Conservation (phyloP, 2,888 invertebrate species). For the Lycaena phlaeas region DNA sequence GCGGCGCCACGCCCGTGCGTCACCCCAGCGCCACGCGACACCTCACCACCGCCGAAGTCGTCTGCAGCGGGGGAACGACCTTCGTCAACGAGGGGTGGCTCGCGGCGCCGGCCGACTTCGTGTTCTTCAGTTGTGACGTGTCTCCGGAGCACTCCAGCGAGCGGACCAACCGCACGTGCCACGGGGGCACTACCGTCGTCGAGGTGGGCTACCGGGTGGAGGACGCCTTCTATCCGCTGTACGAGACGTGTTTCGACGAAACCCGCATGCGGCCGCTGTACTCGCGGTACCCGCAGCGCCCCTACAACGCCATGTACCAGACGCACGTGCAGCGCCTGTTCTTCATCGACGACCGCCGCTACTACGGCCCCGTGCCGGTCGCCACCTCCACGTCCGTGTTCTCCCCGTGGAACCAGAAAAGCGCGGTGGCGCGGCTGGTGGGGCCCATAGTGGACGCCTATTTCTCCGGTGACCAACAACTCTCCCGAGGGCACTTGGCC, state of each 20-base stretch:
- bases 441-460: conserved; percentile 43
- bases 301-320: conserved; percentile 53
- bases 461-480: conserved; percentile 42
- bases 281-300: conserved; percentile 52
- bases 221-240: conserved; percentile 40
- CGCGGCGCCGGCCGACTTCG: conserved; percentile 32
- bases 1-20: conserved; percentile 32
- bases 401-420: conserved; percentile 39
- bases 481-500: conserved; percentile 76
- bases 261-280: conserved; percentile 34
- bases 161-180: conserved; percentile 43
- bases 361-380: conserved; percentile 38
- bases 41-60: conserved; percentile 32
- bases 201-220: conserved; percentile 53
- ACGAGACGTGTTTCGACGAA: conserved; percentile 55
- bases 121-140: conserved; percentile 32
- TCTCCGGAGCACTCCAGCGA: conserved; percentile 38
- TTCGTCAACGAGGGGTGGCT: conserved; percentile 51
- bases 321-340: conserved; percentile 46
- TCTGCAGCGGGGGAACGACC: conserved; percentile 37
- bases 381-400: conserved; percentile 29
- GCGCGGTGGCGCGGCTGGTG: conserved; percentile 37
- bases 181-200: conserved; percentile 32
- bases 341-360: conserved; percentile 41
- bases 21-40: conserved; percentile 34